Conservation (phyloP, 2,113 vertebrate genomes). For the Telmatochromis sp. region DNA sequence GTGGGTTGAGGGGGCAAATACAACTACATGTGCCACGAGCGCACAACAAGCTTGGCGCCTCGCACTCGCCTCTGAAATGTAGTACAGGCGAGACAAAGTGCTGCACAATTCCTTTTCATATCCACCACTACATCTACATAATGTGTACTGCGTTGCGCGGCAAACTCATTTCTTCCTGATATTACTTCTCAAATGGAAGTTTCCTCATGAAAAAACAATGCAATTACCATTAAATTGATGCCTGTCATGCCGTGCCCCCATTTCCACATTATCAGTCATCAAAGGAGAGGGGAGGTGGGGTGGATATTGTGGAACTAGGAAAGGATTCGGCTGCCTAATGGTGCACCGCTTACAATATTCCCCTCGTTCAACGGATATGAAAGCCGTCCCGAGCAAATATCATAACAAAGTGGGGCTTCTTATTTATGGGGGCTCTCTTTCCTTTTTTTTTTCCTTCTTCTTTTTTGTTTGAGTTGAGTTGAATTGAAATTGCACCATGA, state of each 20-base stretch:
- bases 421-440: conserved; percentile 10
- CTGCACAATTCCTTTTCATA: conserved; percentile 6
- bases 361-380: conserved; percentile 13
- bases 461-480: background rate
- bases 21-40: background rate
- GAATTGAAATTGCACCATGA: conserved; percentile 21
- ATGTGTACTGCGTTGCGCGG: conserved; percentile 5
- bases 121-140: conserved; percentile 24
- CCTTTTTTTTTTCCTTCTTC: background rate
- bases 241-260: conserved; percentile 13
- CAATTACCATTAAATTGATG: conserved; percentile 49
- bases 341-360: conserved; percentile 6
- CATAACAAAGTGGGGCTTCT: conserved; percentile 21
- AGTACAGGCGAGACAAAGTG: background rate
- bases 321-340: conserved; percentile 17
- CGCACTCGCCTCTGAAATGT: background rate
- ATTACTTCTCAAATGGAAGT: conserved; percentile 29
- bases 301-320: conserved; percentile 11
- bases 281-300: background rate
- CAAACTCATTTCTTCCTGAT: conserved; percentile 31
- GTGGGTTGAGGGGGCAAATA: background rate
- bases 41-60: background rate
- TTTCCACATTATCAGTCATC: conserved; percentile 46
- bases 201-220: conserved; percentile 41
- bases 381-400: conserved; percentile 21